These are phyloP conservation scores for Conomelus anceps DNA, from an alignment of 2,888 invertebrate genomes.

Conservation along the genomic window DNA sequence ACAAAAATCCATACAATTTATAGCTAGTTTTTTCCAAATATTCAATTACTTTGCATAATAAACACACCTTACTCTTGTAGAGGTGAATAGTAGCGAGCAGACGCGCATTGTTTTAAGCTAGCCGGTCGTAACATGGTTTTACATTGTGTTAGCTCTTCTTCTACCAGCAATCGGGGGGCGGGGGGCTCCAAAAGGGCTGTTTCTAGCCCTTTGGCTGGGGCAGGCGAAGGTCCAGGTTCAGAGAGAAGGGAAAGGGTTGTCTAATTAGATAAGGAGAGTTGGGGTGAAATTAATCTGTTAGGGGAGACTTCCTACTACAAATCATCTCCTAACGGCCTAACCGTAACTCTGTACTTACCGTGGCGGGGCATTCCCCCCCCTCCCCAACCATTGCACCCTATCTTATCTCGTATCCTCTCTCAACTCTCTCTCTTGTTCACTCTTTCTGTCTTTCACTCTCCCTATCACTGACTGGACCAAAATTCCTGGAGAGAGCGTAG, in stretches of 20 bases:
- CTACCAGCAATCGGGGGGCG: not conserved
- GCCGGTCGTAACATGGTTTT: not conserved
- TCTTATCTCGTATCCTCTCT: no score
- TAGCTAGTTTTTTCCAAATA: no score
- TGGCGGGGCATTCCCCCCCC: not conserved
- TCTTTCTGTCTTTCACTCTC: not conserved
- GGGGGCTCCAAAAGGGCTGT: not conserved
- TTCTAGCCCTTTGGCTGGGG: not conserved
- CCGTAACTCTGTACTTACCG: not conserved
- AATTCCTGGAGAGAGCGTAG: not conserved
- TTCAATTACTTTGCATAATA: no score
- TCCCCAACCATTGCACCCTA: no score
- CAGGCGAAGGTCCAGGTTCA: not conserved
- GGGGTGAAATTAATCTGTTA: conserved; percentile 14
- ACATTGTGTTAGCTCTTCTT: not conserved
- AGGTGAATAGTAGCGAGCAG: not conserved
- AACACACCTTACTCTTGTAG: not conserved
- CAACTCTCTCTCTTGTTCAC: not conserved
- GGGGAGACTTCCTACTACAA: conserved; percentile 10
- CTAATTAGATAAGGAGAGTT: conserved; percentile 11
- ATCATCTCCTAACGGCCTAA: conserved; percentile 9
- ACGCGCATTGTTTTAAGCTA: not conserved
- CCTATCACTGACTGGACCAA: not conserved
- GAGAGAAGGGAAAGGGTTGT: not conserved
- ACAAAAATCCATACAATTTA: no score